Evolutionary conservation across 1,140 invertebrate genomes (phyloP).

Genomic region (Diplogasteroides magnus): DNA sequence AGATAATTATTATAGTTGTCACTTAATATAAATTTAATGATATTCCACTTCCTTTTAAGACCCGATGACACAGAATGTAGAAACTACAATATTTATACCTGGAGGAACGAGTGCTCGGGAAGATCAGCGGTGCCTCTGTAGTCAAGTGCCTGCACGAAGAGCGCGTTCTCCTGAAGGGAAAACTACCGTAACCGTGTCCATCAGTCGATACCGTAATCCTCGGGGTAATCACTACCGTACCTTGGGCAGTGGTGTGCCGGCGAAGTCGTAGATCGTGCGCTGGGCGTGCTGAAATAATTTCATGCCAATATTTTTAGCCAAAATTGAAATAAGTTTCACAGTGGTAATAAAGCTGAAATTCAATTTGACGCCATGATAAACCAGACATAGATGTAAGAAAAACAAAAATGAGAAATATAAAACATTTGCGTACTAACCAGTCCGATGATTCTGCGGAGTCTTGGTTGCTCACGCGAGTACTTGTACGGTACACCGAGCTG

Average conservation of each 20-base stretch:
- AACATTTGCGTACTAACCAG: slow-evolving; percentile 33
- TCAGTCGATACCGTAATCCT: too few relatives aligned
- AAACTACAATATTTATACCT: background rate
- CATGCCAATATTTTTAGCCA: too few relatives aligned
- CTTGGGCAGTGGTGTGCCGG: slow-evolving; percentile 28
- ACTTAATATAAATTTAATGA: too few relatives aligned
- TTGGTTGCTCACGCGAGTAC: slow-evolving; percentile 43
- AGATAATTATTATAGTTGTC: too few relatives aligned
- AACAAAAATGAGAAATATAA: background rate
- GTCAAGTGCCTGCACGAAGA: slow-evolving; percentile 50
- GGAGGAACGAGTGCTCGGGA: slow-evolving; percentile 49
- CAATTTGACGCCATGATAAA: too few relatives aligned
- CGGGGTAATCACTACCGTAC: too few relatives aligned
- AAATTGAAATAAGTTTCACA: too few relatives aligned
- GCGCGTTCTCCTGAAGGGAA: slow-evolving; percentile 42
- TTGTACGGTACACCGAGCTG: slow-evolving; percentile 51
- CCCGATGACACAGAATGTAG: too few relatives aligned
- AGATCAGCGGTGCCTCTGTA: slow-evolving; percentile 47
- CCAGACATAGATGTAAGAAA: too few relatives aligned
- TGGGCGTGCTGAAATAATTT: slow-evolving; percentile 49
- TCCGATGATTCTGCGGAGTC: slow-evolving; percentile 47
- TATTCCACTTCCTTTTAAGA: too few relatives aligned
- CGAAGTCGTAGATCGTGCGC: slow-evolving; percentile 49
- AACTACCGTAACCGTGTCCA: too few relatives aligned
- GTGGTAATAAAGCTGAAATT: too few relatives aligned